A percentile compares a stretch with the other conserved stretches of the same genome.
Conservation (phyloP, 2,888 invertebrate species). For the Leptinotarsa tumamoca region DNA sequence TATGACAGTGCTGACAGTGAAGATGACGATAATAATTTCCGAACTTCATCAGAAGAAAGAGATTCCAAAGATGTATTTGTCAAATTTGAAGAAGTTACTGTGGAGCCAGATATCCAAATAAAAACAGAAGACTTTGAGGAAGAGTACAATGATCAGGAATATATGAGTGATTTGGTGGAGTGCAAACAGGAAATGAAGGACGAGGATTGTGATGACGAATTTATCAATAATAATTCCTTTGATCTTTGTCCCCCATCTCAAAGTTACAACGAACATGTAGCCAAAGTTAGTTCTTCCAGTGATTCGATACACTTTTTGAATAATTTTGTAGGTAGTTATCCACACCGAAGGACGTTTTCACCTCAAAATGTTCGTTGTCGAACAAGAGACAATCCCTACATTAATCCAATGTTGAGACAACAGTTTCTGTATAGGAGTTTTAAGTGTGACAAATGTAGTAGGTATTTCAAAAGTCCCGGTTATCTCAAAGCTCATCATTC, state of each 20-base stretch:
- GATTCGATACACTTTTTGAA: constrained; percentile 54
- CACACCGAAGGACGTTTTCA: constrained; percentile 54
- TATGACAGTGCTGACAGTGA: constrained; percentile 48
- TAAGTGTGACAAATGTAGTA: constrained; percentile 62
- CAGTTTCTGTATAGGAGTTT: constrained; percentile 64
- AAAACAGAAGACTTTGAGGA: constrained; percentile 53
- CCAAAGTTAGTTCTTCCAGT: constrained; percentile 29
- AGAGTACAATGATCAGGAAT: constrained; percentile 28
- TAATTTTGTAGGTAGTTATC: constrained; percentile 54
- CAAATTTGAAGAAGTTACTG: constrained; percentile 60
- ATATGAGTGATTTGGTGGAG: constrained; percentile 37
- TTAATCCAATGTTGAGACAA: constrained; percentile 62
- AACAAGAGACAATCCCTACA: constrained; percentile 63
- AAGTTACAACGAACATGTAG: constrained; percentile 39
- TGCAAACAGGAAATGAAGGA: constrained; percentile 47
- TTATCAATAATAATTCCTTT: constrained; percentile 6
- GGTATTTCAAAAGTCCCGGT: constrained; percentile 65
- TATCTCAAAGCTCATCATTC: constrained; percentile 65
- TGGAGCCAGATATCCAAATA: constrained; percentile 61
- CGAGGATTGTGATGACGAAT: constrained; percentile 32
- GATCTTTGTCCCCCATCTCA: constrained; percentile 26
- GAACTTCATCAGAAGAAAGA: constrained; percentile 33
- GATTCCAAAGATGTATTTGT: constrained; percentile 43
- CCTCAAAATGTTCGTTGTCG: constrained; percentile 60
- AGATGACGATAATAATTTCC: constrained; percentile 48